Evolutionary conservation across 1,140 invertebrate genomes (phyloP).

Genomic region (Bombus picipes): DNA sequence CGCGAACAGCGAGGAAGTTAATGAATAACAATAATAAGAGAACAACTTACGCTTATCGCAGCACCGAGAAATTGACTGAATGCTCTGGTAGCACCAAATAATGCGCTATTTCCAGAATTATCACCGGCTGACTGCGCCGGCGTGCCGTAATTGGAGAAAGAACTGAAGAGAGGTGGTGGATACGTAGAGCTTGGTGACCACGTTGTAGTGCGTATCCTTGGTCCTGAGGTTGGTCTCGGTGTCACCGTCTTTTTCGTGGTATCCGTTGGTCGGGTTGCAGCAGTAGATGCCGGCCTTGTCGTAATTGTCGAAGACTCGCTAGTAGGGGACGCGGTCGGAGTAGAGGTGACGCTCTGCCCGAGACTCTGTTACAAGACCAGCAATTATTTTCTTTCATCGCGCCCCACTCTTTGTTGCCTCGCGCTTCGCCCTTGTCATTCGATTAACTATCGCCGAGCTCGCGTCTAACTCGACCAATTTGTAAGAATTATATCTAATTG

Average conservation of each 20-base stretch:
- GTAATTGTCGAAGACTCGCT: conserved; percentile 54
- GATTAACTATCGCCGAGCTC: background rate
- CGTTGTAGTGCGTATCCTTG: conserved; percentile 50
- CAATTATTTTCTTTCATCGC: conserved; percentile 44
- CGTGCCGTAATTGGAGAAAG: conserved; percentile 65
- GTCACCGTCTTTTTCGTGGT: conserved; percentile 64
- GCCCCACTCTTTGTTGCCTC: conserved; percentile 18
- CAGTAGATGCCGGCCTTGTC: conserved; percentile 16
- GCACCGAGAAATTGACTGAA: conserved; percentile 89
- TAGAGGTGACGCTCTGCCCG: conserved; percentile 32
- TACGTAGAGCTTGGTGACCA: conserved; percentile 78
- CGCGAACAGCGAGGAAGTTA: background rate
- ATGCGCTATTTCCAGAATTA: conserved; percentile 72
- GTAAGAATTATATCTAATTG: background rate
- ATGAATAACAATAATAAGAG: background rate
- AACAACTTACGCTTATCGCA: conserved; percentile 86
- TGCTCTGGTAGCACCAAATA: conserved; percentile 87
- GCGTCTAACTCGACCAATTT: background rate
- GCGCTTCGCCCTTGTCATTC: background rate
- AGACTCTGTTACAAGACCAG: conserved; percentile 45
- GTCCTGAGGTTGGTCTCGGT: conserved; percentile 56
- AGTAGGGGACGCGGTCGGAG: conserved; percentile 35
- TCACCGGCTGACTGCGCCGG: conserved; percentile 36
- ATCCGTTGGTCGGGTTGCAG: conserved; percentile 9
- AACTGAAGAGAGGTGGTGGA: conserved; percentile 78